Conservation (phyloP, 1,140 invertebrate species). For the Aradophagus sp. region DNA sequence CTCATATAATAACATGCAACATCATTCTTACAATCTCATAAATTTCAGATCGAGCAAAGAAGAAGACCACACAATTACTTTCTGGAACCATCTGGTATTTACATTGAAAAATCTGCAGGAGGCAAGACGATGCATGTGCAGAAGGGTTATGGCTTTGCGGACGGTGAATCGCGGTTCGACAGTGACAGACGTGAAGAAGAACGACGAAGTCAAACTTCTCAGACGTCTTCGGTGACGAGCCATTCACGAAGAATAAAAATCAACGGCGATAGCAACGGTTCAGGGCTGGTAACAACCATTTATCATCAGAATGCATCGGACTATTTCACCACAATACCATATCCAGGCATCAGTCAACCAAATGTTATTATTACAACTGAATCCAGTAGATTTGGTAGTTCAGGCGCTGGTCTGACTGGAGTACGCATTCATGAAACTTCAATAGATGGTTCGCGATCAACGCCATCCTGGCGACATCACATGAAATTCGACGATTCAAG, state of each 20-base stretch:
- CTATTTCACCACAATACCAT: conserved; percentile 11
- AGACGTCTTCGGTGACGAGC: conserved; percentile 12
- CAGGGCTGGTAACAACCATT: conserved; percentile 50
- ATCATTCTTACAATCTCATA: no score
- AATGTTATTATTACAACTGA: conserved; percentile 42
- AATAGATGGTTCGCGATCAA: conserved; percentile 13
- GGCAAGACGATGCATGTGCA: conserved; percentile 61
- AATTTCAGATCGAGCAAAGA: conserved; percentile 62
- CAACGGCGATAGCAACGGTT: conserved; percentile 25
- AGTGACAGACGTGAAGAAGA: conserved; percentile 34
- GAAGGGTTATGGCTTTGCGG: conserved; percentile 55
- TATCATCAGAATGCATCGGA: conserved; percentile 58
- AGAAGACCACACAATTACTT: conserved; percentile 52
- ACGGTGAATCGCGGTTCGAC: conserved; percentile 36
- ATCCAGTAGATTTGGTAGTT: conserved; percentile 16
- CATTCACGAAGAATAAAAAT: conserved; percentile 50
- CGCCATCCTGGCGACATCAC: conserved; percentile 13
- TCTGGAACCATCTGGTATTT: conserved; percentile 63
- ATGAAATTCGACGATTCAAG: conserved; percentile 9
- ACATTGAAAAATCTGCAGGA: conserved; percentile 62
- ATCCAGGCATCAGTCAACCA: background rate
- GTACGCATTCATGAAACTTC: conserved; percentile 31
- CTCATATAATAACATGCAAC: no score
- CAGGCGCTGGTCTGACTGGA: conserved; percentile 9
- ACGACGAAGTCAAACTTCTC: conserved; percentile 29